Percentiles rank a stretch among this genome's conserved stretches.
Conservation (phyloP, 2,113 vertebrate genomes). For the Daphoenositta chrysoptera region DNA sequence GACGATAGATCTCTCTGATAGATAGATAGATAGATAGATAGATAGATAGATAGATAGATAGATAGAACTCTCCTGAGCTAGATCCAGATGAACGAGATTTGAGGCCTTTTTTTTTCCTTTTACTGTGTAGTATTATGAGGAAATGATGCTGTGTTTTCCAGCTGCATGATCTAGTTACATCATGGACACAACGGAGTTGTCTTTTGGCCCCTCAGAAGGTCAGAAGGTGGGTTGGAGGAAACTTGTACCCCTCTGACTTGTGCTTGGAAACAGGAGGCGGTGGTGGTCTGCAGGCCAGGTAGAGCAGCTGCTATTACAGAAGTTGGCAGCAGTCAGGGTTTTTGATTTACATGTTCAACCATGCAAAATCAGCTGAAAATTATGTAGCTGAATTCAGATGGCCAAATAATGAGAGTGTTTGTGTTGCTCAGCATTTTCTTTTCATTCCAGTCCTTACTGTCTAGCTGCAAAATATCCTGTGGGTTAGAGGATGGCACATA, state of each 20-base stretch:
- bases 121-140: neutral
- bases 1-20: no score
- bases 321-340: neutral
- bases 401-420: neutral
- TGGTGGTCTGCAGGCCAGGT: neutral
- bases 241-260: neutral
- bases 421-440: conserved; percentile 37
- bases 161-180: neutral
- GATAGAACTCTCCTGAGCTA: neutral
- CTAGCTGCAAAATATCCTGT: neutral
- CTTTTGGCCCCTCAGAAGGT: neutral
- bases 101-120: neutral
- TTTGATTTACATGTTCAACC: conserved; percentile 33
- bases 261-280: neutral
- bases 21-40: no score
- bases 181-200: neutral
- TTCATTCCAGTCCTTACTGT: neutral
- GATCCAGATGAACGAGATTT: neutral
- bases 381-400: conserved; percentile 38
- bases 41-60: no score
- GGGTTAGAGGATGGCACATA: neutral
- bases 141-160: neutral
- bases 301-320: conserved; percentile 24
- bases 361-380: conserved; percentile 51
- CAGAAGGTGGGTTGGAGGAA: neutral